Conservation (phyloP, 2,113 vertebrate species). For the Axis porcinus region DNA sequence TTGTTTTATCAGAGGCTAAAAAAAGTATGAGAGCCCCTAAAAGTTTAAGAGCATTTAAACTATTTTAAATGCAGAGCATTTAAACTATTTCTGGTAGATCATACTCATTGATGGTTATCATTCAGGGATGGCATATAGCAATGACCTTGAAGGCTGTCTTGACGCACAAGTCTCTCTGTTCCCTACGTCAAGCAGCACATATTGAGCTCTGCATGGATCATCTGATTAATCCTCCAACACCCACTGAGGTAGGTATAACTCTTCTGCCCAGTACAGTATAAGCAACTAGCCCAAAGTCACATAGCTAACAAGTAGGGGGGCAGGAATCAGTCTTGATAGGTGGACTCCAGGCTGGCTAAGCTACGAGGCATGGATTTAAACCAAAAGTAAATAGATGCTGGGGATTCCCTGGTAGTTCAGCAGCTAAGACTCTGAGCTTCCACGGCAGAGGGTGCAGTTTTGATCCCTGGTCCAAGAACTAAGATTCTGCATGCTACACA, state of each 20-base stretch:
- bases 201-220: neutral
- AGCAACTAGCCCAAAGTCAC: neutral
- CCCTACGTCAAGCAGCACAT: neutral
- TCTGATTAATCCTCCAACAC: neutral
- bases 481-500: neutral
- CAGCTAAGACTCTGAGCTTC: neutral
- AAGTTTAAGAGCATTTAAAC: neutral
- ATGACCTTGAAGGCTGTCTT: neutral
- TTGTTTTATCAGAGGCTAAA: neutral
- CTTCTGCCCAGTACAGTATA: neutral
- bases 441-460: neutral
- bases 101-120: neutral
- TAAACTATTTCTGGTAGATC: neutral
- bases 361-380: neutral
- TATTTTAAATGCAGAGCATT: neutral
- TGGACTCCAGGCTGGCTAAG: neutral
- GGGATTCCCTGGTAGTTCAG: neutral
- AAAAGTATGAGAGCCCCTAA: neutral
- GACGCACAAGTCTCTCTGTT: neutral
- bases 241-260: neutral
- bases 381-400: neutral
- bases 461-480: neutral
- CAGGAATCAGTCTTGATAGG: neutral
- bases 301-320: neutral
- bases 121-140: accelerated